Base-by-base conservation (phyloP, 2,797 vertebrate species). In the Macropodus opercularis region DNA sequence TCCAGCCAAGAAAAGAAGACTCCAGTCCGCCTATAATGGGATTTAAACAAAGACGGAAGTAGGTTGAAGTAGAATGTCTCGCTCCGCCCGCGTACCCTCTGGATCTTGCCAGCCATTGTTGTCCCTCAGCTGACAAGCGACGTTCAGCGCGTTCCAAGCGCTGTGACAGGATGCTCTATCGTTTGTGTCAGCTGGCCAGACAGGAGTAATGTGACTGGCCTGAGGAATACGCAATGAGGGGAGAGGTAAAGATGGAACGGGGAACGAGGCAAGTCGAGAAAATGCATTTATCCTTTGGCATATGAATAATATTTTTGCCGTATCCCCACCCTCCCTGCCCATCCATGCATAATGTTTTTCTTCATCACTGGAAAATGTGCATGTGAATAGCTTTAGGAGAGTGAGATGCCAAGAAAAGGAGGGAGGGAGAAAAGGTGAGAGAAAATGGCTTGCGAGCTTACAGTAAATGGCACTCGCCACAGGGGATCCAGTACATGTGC, bases 21-120 rank as follows among this genome's bases (percentile, higher is more conserved):
- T 80, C 64, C 55, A 47, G 55, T 66, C 63, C 35, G 54, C 51
- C 61, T 51, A 31, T 75, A 75, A 76, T 79, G 75, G 69, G 74
- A 83, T 82, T 82, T 65, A 79, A 80, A 83, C 53, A 69, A 74
- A 81, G 76, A 81, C 17, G n/a, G 67, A 86, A 85, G 77, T 58
- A 56, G 64, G 67, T 31, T 65, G 58, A 71, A 61, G 55, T 49
- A 56, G 24, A 77, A 63, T 8, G 54, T 61, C 72, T 63, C 7
- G 50, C 60, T 74, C 72, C 41, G 31, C 48, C 49, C 3, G 21
- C 1, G 11, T 42, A 38, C 44, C 51, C 47, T 55, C 38, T 9
- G 22, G 70, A 67, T 42, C 21, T 17, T 69, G 83, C 79, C 81
- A 85, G 69, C 79, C 77, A 76, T 72, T 85, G 84, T 79, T 46